These are phyloP conservation scores for Epizoanthus ramosus DNA, from an alignment of 92 coral and sea anemone genomes.

Conservation along the genomic window DNA sequence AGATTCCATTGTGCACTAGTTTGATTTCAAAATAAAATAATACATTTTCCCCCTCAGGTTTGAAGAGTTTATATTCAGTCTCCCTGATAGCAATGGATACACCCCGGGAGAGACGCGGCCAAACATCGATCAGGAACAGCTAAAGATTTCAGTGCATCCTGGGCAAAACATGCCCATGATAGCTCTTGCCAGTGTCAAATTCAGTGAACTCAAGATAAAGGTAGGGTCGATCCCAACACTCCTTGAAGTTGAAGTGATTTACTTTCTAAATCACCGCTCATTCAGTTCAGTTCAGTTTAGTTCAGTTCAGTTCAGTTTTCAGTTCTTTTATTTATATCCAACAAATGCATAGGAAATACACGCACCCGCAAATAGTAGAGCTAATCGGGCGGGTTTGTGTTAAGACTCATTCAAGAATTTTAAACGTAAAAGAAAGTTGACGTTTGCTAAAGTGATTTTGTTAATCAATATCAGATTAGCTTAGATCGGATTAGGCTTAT, in stretches of 20 bases:
- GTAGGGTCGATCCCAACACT: slow-evolving; percentile 48
- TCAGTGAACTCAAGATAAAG: slow-evolving; percentile 71
- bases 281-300: no score
- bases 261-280: no score
- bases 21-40: neutral
- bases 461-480: no score
- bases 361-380: no score
- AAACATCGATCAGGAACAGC: slow-evolving; percentile 63
- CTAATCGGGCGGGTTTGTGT: no score
- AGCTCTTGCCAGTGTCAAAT: slow-evolving; percentile 80
- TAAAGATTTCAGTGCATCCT: slow-evolving; percentile 88
- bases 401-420: no score
- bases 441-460: neutral
- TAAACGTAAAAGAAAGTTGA: no score
- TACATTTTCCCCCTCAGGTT: slow-evolving; percentile 43
- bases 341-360: no score
- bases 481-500: no score
- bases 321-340: no score
- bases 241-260: neutral
- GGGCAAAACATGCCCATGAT: slow-evolving; percentile 75
- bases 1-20: no score
- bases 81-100: slow-evolving; percentile 79
- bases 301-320: no score
- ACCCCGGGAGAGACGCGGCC: slow-evolving; percentile 58
- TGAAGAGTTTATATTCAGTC: slow-evolving; percentile 85